Percentiles rank a stretch among this genome's conserved stretches.
Conservation (phyloP, 35 echinoderm and acorn worm genomes). For the Chiridota heheva region DNA sequence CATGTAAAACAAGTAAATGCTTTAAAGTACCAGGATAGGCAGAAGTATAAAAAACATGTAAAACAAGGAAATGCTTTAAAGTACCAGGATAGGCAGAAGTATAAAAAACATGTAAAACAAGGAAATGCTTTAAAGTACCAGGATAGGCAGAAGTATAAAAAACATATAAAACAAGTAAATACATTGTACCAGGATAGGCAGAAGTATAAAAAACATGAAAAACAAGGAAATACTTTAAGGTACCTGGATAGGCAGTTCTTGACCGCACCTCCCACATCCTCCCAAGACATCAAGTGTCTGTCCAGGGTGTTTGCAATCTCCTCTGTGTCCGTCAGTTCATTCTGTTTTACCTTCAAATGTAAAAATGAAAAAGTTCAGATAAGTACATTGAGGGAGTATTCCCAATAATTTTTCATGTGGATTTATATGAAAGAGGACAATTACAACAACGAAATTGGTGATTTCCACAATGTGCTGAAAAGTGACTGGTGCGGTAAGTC, state of each 20-base stretch:
- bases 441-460: too few relatives aligned
- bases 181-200: background rate
- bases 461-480: too few relatives aligned
- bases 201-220: background rate
- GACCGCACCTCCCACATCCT: background rate
- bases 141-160: background rate
- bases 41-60: too few relatives aligned
- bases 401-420: background rate
- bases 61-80: too few relatives aligned
- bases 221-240: background rate
- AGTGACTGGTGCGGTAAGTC: too few relatives aligned
- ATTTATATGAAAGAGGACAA: too few relatives aligned
- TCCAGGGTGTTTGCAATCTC: background rate
- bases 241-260: slow-evolving; percentile 3
- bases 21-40: too few relatives aligned
- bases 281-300: slow-evolving; percentile 6
- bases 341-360: background rate
- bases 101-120: too few relatives aligned
- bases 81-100: too few relatives aligned
- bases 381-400: background rate
- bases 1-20: too few relatives aligned
- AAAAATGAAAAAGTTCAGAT: background rate
- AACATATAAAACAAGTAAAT: background rate
- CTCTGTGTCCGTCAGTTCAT: slow-evolving; percentile 5
- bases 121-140: background rate